Evolutionary conservation across 2,113 vertebrate genomes (phyloP).

Genomic region (Chloropsis cyanopogon): DNA sequence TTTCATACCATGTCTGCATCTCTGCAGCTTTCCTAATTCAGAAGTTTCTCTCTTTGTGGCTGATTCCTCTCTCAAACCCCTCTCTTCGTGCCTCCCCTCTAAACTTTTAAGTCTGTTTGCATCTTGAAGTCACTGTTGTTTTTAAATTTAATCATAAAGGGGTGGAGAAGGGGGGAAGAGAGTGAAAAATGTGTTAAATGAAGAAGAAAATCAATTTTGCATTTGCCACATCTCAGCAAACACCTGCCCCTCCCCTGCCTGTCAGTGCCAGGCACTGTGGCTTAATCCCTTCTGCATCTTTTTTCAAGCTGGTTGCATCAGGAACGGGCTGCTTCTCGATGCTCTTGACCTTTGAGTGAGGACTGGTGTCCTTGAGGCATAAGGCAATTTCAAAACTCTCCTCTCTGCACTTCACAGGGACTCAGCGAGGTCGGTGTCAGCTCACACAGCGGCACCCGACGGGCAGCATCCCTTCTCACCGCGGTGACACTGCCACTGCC

Average conservation of each 20-base stretch:
- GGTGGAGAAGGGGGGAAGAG: background rate
- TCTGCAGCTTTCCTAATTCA: background rate
- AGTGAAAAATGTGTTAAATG: slow-evolving; percentile 1
- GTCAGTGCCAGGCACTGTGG: background rate
- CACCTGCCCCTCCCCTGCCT: slow-evolving; percentile 28
- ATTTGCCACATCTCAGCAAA: slow-evolving; percentile 41
- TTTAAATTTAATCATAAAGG: slow-evolving; percentile 36
- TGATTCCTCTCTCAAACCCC: background rate
- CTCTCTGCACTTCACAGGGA: slow-evolving; percentile 4
- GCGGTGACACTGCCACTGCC: background rate
- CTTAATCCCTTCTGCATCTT: slow-evolving; percentile 20
- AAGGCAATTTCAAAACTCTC: slow-evolving; percentile 24
- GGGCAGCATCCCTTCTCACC: slow-evolving; percentile 40
- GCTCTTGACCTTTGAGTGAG: slow-evolving; percentile 52
- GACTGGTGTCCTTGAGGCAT: slow-evolving; percentile 57
- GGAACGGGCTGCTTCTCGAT: background rate
- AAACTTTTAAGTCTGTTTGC: background rate
- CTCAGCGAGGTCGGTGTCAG: background rate
- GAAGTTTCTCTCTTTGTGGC: background rate
- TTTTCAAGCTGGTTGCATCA: background rate
- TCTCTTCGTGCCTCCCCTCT: background rate
- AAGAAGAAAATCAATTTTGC: slow-evolving; percentile 62
- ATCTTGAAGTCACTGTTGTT: background rate
- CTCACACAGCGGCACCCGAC: background rate
- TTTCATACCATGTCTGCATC: background rate